Evolutionary conservation across 2,888 invertebrate genomes (phyloP).

Genomic region (Eupithecia inturbata): DNA sequence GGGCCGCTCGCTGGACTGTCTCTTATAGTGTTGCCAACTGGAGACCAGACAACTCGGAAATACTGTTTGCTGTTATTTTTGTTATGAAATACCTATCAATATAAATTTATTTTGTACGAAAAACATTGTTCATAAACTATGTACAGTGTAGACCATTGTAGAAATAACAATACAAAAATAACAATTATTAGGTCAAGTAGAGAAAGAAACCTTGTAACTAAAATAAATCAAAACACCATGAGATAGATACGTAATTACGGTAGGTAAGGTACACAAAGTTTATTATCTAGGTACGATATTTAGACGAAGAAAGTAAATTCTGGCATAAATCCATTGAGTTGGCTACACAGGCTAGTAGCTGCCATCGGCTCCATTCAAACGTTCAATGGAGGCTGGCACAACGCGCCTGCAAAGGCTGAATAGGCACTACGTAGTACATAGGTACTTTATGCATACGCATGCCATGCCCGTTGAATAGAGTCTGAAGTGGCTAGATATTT

Average conservation of each 20-base stretch:
- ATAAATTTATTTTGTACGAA: background rate
- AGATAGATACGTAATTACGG: background rate
- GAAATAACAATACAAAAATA: background rate
- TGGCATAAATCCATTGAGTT: background rate
- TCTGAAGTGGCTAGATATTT: constrained; percentile 71
- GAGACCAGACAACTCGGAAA: no score
- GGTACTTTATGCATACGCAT: no score
- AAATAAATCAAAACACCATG: background rate
- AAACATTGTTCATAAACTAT: background rate
- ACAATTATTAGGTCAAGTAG: background rate
- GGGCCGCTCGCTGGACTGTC: constrained; percentile 60
- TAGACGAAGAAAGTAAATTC: background rate
- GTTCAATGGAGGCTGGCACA: constrained; percentile 70
- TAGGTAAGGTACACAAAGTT: background rate
- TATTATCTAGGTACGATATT: background rate
- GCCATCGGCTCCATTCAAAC: constrained; percentile 75
- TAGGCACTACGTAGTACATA: constrained; percentile 39
- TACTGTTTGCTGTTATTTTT: background rate
- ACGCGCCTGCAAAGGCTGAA: constrained; percentile 69
- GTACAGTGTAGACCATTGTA: background rate
- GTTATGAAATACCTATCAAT: background rate
- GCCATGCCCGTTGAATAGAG: constrained; percentile 73
- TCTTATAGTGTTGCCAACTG: constrained; percentile 4
- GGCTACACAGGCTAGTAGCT: constrained; percentile 41
- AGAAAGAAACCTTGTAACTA: background rate